Evolutionary conservation across 2,113 vertebrate species (phyloP), one percentile per base, ranked within the genome.

Genomic region (Cyprinus carpio): DNA sequence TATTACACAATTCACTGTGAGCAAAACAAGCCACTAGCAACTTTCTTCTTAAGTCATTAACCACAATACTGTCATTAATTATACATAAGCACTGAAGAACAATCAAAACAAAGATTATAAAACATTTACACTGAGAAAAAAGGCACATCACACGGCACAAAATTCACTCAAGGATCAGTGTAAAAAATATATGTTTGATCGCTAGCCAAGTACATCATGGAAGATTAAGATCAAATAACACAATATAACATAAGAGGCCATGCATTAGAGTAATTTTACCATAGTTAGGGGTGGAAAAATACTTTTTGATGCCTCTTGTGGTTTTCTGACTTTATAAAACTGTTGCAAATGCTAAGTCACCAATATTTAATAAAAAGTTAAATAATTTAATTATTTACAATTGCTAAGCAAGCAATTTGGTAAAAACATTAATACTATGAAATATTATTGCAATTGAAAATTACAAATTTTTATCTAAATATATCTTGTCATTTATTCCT

Each of bases 1-100:
- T 79, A 72, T 88, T 79, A 67, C 67, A 82, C 82, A 89, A 81
- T 78, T 23, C 76, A 40, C 65, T 6, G 3, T 2, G 18, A 56
- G 75, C 10, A 29, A 34, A 31, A 77, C 51, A 13, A 23, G 29
- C 20, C 75, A 31, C 27, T 56, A 6, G 18, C 64, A 77, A 56
- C 49, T 11, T 58, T 51, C 29, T 56, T 29, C 51, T 34, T 16
- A 16, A 56, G 75, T 77, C 51, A 56, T 58, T 56, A 54, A 87
- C 87, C 80, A 87, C 83, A 58, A 46, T 37, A 6, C 9, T 46
- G 58, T 64, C 6, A 80, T 76, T 54, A 9, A 81, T 40, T 2
- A 27, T 25, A 43, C 0, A 12, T 25, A n/a, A 74, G 20, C 18
- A 74, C 23, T 72, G 23, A 74, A 10, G 34, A 6, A 23, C 46